These are phyloP conservation scores for Osmoderma eremita DNA, from an alignment of 2,888 invertebrate species.

Conservation along the genomic window DNA sequence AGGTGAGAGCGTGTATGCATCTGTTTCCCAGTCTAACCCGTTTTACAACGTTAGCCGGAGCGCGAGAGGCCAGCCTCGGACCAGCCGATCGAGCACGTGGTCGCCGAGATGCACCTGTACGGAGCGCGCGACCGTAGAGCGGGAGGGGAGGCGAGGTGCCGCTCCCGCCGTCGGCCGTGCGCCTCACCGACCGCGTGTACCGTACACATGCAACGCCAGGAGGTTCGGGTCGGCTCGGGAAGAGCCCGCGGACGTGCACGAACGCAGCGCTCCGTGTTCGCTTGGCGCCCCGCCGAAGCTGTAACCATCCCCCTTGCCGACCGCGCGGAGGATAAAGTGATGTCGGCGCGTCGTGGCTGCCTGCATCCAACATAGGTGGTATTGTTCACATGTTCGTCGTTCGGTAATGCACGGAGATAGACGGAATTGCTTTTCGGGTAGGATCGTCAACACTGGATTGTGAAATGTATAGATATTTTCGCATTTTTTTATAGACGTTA, in stretches of 20 bases:
- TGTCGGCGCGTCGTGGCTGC: constrained; percentile 58
- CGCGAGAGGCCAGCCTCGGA: not conserved
- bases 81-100: constrained; percentile 63
- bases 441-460: too few species aligned
- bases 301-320: constrained; percentile 63
- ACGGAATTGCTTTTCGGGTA: too few species aligned
- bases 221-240: not conserved
- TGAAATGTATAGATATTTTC: too few species aligned
- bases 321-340: constrained; percentile 55
- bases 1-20: constrained; percentile 6
- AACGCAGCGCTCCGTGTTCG: constrained; percentile 43
- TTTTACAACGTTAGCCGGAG: constrained; percentile 37
- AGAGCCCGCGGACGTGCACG: constrained; percentile 41
- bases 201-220: constrained; percentile 1
- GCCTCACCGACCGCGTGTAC: constrained; percentile 44
- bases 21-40: constrained; percentile 40
- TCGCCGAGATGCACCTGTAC: constrained; percentile 70
- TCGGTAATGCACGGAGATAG: too few species aligned
- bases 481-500: too few species aligned
- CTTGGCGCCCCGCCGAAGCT: constrained; percentile 63
- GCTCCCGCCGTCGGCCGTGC: constrained; percentile 35
- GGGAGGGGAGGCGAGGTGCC: constrained; percentile 57
- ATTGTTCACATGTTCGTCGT: too few species aligned
- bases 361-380: not conserved
- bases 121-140: constrained; percentile 52